Conservation (phyloP, 2,797 vertebrate species). For the Sebastes trivittatus region DNA sequence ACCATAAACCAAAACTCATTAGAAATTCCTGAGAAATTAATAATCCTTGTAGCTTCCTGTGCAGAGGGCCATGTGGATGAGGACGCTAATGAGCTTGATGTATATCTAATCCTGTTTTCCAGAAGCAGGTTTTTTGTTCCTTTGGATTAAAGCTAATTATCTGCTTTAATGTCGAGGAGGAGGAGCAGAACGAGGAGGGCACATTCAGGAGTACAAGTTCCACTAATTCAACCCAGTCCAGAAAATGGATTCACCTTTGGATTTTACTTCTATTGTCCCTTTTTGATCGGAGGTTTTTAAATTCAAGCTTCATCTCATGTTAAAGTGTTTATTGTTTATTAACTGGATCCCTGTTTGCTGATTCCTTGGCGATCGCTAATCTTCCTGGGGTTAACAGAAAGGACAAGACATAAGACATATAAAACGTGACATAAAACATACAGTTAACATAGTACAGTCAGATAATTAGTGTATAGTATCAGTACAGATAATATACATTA, state of each 20-base stretch:
- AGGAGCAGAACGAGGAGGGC: neutral
- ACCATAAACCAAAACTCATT: constrained; percentile 28
- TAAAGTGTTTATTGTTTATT: too few species aligned
- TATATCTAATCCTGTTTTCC: constrained; percentile 30
- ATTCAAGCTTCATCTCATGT: too few species aligned
- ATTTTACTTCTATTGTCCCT: too few species aligned
- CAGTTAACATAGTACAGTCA: too few species aligned
- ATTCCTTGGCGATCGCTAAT: too few species aligned
- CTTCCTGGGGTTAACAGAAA: too few species aligned
- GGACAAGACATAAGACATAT: too few species aligned
- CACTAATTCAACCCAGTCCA: neutral
- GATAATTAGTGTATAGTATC: too few species aligned
- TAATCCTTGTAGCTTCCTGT: constrained; percentile 18
- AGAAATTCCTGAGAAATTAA: constrained; percentile 1
- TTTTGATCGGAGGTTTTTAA: too few species aligned
- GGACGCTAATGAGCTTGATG: constrained; percentile 1
- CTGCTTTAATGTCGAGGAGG: neutral
- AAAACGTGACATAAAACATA: too few species aligned
- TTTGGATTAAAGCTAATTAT: neutral
- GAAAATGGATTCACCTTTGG: neutral
- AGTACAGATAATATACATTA: too few species aligned
- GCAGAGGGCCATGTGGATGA: neutral
- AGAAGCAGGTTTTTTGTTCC: neutral
- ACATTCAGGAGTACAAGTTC: neutral
- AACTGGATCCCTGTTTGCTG: too few species aligned